phyloP scores from a whole-genome alignment of 2,888 invertebrate species.

The Cosmia trapezina region DNA sequence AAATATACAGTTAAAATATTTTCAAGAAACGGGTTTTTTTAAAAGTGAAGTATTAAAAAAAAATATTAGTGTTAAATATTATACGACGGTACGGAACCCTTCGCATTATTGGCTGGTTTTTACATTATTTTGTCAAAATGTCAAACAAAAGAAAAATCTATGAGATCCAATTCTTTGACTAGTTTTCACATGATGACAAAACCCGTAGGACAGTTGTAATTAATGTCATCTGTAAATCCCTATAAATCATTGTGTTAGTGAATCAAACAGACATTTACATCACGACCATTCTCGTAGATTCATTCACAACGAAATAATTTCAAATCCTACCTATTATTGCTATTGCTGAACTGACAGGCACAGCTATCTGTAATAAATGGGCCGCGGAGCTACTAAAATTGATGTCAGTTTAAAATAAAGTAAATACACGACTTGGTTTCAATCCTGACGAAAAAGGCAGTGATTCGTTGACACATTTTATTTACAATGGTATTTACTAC shows the following conservation, averaged over 20 bases:
- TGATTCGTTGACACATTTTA: no score
- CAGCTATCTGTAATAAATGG: slow-evolving; percentile 62
- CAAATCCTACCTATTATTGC: slow-evolving; percentile 66
- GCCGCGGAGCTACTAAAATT: slow-evolving; percentile 35
- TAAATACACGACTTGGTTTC: no score
- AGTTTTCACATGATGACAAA: not conserved
- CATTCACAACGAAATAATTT: slow-evolving; percentile 59
- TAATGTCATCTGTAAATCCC: not conserved
- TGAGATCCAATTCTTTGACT: not conserved
- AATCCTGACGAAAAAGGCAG: no score
- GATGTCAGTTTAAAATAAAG: no score
- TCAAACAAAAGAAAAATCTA: not conserved
- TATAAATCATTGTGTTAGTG: not conserved
- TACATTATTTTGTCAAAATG: no score
- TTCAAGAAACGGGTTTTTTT: no score
- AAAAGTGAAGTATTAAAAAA: no score
- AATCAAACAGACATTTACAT: not conserved
- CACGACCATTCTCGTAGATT: not conserved
- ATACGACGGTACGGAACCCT: no score
- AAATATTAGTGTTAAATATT: no score
- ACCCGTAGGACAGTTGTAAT: not conserved
- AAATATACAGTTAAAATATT: no score
- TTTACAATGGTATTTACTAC: no score
- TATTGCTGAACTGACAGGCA: slow-evolving; percentile 67
- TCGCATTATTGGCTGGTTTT: no score